These are phyloP conservation scores for Patella pellucida DNA, from an alignment of 2,888 invertebrate genomes.

Conservation along the genomic window DNA sequence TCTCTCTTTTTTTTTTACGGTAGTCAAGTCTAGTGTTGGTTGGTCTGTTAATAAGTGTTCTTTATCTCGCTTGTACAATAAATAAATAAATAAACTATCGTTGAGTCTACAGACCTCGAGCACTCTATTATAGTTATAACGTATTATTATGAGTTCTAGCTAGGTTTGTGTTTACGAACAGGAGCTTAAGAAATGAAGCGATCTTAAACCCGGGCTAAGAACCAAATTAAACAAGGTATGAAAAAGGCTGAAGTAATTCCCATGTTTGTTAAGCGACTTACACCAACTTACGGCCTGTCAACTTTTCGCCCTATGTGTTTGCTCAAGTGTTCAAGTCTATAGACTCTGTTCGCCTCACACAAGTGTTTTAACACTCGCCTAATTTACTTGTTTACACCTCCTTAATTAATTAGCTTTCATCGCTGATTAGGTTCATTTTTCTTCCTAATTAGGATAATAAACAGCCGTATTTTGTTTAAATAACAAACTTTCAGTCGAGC, in stretches of 20 bases:
- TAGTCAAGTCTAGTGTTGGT: too few species aligned
- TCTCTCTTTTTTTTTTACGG: too few species aligned
- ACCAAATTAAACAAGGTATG: not conserved
- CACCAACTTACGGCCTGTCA: not conserved
- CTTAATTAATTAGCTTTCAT: conserved; percentile 3
- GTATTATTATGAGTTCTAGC: too few species aligned
- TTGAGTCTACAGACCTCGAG: too few species aligned
- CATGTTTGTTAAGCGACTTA: not conserved
- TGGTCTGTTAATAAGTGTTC: too few species aligned
- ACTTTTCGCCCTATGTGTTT: not conserved
- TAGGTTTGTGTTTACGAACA: too few species aligned
- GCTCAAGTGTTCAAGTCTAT: not conserved
- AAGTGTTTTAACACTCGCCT: not conserved
- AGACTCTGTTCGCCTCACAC: too few species aligned
- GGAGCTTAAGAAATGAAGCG: too few species aligned
- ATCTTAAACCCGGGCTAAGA: not conserved
- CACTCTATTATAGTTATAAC: too few species aligned
- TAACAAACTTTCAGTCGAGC: not conserved
- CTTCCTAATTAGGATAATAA: not conserved
- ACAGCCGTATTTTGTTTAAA: not conserved
- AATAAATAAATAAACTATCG: too few species aligned
- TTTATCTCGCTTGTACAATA: too few species aligned
- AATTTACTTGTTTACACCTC: not conserved
- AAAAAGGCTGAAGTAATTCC: not conserved
- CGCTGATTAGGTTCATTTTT: not conserved